Base-by-base conservation (phyloP, 1,140 invertebrate genomes). In the Danaus melanippus region DNA sequence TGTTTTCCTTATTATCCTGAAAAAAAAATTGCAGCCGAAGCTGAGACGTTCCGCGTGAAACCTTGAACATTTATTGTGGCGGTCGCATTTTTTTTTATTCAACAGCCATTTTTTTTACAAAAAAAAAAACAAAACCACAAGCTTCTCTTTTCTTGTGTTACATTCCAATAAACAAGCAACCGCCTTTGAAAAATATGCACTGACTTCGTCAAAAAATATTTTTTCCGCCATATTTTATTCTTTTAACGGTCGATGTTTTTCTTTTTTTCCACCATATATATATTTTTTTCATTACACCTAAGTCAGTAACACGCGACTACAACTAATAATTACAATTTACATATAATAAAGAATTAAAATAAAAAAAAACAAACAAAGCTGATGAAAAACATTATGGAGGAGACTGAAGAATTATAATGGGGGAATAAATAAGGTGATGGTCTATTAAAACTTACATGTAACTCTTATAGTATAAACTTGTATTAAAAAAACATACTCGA, bases 91-190 rank as follows among this genome's bases (percentile, higher is more conserved):
- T 75, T 59, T 68, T 62, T 32, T 32, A 32, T 32, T 64, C 48
- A 60, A 60, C 58, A 51, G 56, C 60, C 56, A 62, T 68, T 64
- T 66, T 75, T 79, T 77, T 74, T 7, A 67, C 63, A 69, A 49
- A 67, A 74, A 77, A 74, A 64, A 71, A 69, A 68, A 64, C 60
- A 53, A 64, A 61, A 59, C 60, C 79, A 82, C 79, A 78, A 82
- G 79, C 48, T 51, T 55, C 46, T 82, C 69, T 82, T 82, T 82
- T 82, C 79, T 79, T 78, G 79, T 73, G 76, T 79, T 81, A 79
- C 79, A 79, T 60, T 59, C 51, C 52, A 66, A 60, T 21, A 61
- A 66, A 60, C 58, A 48, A 59, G 66, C 69, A 71, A 73, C 75
- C 73, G 75, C 77, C 75, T 54, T 69, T 64, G 66, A 71, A 71